Base-by-base conservation (phyloP, 2,113 vertebrate genomes). In the Hyla sarda region DNA sequence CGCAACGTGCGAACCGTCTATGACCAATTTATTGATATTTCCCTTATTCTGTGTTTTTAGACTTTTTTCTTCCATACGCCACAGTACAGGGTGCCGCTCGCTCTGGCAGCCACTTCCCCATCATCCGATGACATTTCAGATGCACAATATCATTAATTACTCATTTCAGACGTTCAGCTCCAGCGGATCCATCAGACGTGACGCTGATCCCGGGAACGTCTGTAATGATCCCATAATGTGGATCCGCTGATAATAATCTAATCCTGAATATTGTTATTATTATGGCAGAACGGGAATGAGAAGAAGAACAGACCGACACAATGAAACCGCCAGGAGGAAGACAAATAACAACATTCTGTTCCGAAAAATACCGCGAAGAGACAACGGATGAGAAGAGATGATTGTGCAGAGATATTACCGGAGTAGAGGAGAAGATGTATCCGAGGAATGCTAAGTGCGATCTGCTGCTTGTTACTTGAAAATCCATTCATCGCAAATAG, bases 371-470 rank as follows among this genome's bases (percentile, higher is more conserved):
- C 50, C 34, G 19, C 37, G 67, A 21, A 41, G 34, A 71, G 67
- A 71, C 32, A 37, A 71, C 41, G 0, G 16, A 23, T 5, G 50
- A 81, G 21, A 11, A 21, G 60, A 71, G 23, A 72, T 72, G 65
- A 82, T 34, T 71, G 62, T n/a, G 9, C 16, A 16, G 25, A 30
- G 65, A 73, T 21, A 34, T 83, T 56, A n/a, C 48, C 17, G 67
- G 47, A 56, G 34, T 54, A 78, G 5, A 78, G 23, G 74, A 28
- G 23, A 50, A 52, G 74, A 7, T 23, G 48, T 45, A 54, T 50
- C 67, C 67, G 34, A 34, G 34, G 67, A 71, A 71, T 71, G 67
- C 41, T 71, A 41, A 71, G 67, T 71, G 67, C 67, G 41, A 32
- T 23, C 10, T 71, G 19, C 16, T 21, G 65, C 16, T 69, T 69